Evolutionary conservation across 2,113 vertebrate species (phyloP).

Genomic region (Carassius auratus): DNA sequence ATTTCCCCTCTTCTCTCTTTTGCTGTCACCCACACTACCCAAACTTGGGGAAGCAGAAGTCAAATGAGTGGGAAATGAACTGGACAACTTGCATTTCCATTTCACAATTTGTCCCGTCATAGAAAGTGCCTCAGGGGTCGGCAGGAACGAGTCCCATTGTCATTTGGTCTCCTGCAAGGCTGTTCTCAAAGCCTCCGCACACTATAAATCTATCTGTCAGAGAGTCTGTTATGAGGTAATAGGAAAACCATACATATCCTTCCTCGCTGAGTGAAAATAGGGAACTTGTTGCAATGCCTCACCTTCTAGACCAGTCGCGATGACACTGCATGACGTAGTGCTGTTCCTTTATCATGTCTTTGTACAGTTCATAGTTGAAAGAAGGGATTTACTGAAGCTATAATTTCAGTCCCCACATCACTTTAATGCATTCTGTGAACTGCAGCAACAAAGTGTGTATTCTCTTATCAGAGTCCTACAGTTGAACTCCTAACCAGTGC

Average conservation of each 20-base stretch:
- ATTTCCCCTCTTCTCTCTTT: conserved; percentile 4
- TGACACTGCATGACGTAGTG: conserved; percentile 13
- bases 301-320: conserved; percentile 6
- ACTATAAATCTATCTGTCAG: conserved; percentile 44
- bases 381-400: conserved; percentile 33
- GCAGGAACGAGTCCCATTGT: conserved; percentile 5
- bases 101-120: conserved; percentile 46
- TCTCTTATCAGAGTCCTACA: background rate
- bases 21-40: background rate
- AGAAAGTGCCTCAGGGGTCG: conserved; percentile 38
- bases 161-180: conserved; percentile 49
- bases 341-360: conserved; percentile 28
- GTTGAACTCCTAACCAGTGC: conserved; percentile 7
- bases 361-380: conserved; percentile 2
- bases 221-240: conserved; percentile 42
- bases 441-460: background rate
- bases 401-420: conserved; percentile 29
- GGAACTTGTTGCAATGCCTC: conserved; percentile 22
- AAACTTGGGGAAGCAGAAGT: background rate
- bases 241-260: conserved; percentile 59
- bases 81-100: background rate
- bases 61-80: conserved; percentile 51
- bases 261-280: conserved; percentile 12
- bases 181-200: conserved; percentile 46
- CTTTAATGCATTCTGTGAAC: background rate